phyloP scores from a whole-genome alignment of 2,797 vertebrate genomes.

The Enteromius thamalakanensis region DNA sequence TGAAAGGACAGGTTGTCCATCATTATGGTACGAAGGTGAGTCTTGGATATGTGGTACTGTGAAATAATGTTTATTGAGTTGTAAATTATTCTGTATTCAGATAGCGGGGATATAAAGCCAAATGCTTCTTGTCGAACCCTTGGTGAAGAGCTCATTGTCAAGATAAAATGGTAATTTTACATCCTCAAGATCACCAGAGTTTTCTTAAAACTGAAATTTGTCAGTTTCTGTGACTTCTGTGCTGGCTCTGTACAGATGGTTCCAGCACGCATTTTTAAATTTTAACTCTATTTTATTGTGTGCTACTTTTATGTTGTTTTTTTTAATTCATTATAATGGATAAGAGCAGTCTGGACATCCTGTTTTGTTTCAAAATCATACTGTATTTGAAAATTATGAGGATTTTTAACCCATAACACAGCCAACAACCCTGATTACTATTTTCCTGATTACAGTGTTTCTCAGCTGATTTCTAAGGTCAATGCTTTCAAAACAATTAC shows the following conservation, averaged over 20 bases:
- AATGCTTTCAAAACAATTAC: conserved; percentile 19
- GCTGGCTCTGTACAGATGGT: not conserved
- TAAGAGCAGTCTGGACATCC: not conserved
- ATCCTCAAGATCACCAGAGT: not conserved
- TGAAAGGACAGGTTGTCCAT: conserved; percentile 29
- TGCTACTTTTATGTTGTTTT: not conserved
- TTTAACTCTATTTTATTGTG: not conserved
- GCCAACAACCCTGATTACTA: not conserved
- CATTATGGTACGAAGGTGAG: not conserved
- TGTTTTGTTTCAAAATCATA: not conserved
- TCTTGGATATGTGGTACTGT: not conserved
- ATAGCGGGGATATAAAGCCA: not conserved
- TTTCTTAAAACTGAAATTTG: not conserved
- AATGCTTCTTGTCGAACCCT: not conserved
- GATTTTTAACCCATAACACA: not conserved
- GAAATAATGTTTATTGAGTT: conserved; percentile 15
- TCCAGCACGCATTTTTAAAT: not conserved
- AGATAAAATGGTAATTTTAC: not conserved
- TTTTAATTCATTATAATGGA: not conserved
- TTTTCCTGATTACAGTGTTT: not conserved
- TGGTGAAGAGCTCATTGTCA: not conserved
- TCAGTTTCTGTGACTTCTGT: not conserved
- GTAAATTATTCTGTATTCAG: conserved; percentile 8
- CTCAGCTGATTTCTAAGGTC: not conserved
- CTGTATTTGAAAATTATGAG: not conserved